Conservation (phyloP, 2,888 invertebrate genomes). For the Synanthedon vespiformis region DNA sequence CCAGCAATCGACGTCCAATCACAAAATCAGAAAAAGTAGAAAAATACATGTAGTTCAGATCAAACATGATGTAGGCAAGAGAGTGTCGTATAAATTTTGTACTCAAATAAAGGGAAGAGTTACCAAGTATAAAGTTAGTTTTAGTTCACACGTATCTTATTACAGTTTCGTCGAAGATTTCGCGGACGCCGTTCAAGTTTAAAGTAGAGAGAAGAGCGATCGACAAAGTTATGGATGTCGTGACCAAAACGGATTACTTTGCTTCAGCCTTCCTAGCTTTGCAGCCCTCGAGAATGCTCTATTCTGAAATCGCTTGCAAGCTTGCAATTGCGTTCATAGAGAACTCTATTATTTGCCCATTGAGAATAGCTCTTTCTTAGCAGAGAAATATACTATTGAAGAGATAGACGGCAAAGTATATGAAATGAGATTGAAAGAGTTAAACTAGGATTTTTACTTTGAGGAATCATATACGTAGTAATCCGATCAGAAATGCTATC, state of each 20-base stretch:
- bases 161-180: slow-evolving; percentile 31
- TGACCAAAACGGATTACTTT: slow-evolving; percentile 43
- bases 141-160: slow-evolving; percentile 28
- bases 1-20: too few species aligned
- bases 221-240: slow-evolving; percentile 41
- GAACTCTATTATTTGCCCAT: neutral
- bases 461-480: too few species aligned
- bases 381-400: too few species aligned
- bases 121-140: neutral
- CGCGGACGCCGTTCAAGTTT: slow-evolving; percentile 34
- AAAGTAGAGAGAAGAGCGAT: slow-evolving; percentile 43
- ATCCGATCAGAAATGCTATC: too few species aligned
- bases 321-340: neutral
- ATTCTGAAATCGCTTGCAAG: neutral
- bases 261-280: slow-evolving; percentile 16
- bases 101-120: neutral
- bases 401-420: too few species aligned
- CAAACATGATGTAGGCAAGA: too few species aligned
- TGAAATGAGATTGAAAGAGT: too few species aligned
- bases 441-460: too few species aligned
- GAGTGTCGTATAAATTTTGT: neutral
- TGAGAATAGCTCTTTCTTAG: too few species aligned
- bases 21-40: too few species aligned
- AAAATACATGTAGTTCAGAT: too few species aligned
- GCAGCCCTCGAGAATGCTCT: neutral